A percentile compares a stretch with the other conserved stretches of the same genome.
Conservation (phyloP, 2,888 invertebrate genomes). For the Pocota personata region DNA sequence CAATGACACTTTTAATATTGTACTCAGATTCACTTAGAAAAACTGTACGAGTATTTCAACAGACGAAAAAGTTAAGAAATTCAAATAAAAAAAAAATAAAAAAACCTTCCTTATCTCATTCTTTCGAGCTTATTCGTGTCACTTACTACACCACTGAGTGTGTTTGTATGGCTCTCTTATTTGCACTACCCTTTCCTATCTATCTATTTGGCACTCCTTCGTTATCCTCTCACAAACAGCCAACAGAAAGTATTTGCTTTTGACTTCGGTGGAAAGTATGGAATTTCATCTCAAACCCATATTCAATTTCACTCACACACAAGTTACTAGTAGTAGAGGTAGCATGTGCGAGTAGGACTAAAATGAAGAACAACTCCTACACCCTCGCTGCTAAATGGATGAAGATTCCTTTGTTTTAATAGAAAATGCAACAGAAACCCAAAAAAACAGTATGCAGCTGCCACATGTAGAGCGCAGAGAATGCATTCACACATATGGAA, state of each 20-base stretch:
- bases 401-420: constrained; percentile 17
- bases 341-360: neutral
- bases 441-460: neutral
- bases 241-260: constrained; percentile 30
- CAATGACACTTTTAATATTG: neutral
- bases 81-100: neutral
- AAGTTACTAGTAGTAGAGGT: neutral
- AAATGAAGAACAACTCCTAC: neutral
- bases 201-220: neutral
- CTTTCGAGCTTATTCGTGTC: neutral
- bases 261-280: constrained; percentile 10
- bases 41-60: neutral
- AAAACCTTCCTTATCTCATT: neutral
- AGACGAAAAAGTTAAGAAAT: neutral
- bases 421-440: constrained; percentile 1
- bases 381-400: neutral
- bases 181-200: constrained; percentile 2
- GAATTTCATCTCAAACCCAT: constrained; percentile 23
- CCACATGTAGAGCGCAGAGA: neutral
- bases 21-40: neutral
- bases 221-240: neutral
- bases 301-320: constrained; percentile 32
- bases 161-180: constrained; percentile 5
- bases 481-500: constrained; percentile 43
- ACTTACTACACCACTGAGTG: constrained; percentile 10